phyloP scores from a whole-genome alignment of 2,113 vertebrate species.

The Melanocharis versteri region DNA sequence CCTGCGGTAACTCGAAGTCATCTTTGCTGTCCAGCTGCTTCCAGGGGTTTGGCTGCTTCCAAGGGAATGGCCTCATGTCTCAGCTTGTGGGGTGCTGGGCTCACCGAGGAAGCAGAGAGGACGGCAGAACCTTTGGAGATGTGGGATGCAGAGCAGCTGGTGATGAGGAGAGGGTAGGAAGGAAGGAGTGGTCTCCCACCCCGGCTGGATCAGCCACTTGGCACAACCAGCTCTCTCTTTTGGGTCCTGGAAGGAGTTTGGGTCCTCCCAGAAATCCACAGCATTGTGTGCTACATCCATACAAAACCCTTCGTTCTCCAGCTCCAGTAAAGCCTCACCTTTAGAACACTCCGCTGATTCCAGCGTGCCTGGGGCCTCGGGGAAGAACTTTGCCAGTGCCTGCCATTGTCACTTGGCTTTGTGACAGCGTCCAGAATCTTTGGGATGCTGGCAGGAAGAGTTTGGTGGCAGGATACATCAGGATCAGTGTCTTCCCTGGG shows the following conservation, averaged over 20 bases:
- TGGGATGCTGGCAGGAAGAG: background rate
- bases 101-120: background rate
- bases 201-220: rapidly evolving
- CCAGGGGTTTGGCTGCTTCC: background rate
- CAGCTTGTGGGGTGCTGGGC: background rate
- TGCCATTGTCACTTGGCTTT: background rate
- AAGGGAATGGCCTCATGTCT: background rate
- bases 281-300: background rate
- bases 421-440: background rate
- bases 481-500: rapidly evolving
- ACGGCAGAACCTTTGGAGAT: background rate
- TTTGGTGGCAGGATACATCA: background rate
- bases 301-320: background rate
- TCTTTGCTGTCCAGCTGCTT: background rate
- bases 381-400: rapidly evolving
- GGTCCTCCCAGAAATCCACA: background rate
- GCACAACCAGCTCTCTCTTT: background rate
- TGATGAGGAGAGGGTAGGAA: background rate
- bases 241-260: background rate
- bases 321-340: background rate
- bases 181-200: background rate
- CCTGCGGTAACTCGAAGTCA: rapidly evolving
- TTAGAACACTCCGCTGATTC: background rate
- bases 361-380: rapidly evolving
- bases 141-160: too few species aligned